Evolutionary conservation across 2,888 invertebrate species (phyloP).

Genomic region (Dorcus hopei): DNA sequence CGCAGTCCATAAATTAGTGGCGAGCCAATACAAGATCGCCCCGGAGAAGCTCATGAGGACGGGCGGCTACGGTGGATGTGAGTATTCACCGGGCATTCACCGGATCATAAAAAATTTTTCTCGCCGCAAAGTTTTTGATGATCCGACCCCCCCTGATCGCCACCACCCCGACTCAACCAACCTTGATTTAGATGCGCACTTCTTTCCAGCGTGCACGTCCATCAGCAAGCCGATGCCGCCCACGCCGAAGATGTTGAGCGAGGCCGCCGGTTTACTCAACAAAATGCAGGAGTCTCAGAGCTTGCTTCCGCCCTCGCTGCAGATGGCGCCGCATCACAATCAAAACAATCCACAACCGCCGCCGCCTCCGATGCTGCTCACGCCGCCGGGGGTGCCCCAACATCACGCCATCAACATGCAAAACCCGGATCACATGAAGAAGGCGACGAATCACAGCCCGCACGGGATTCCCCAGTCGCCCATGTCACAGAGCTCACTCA

Average conservation of each 20-base stretch:
- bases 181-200: constrained; percentile 31
- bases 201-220: constrained; percentile 45
- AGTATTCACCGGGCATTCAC: constrained; percentile 39
- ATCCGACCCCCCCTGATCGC: constrained; percentile 4
- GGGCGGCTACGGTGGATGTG: constrained; percentile 86
- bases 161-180: background rate
- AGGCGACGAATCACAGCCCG: constrained; percentile 53
- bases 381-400: constrained; percentile 74
- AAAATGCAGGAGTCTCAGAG: constrained; percentile 69
- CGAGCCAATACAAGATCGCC: constrained; percentile 96
- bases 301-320: constrained; percentile 55
- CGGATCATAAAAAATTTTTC: constrained; percentile 16
- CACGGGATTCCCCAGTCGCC: constrained; percentile 57
- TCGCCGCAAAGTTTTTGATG: constrained; percentile 14
- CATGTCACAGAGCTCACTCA: constrained; percentile 56
- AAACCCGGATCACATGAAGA: constrained; percentile 59
- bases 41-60: constrained; percentile 97
- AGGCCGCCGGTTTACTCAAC: constrained; percentile 62
- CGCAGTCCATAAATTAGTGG: constrained; percentile 91
- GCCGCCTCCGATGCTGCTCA: constrained; percentile 64
- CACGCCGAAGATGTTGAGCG: constrained; percentile 73
- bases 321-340: constrained; percentile 49
- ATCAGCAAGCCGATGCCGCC: constrained; percentile 73
- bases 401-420: constrained; percentile 68
- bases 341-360: constrained; percentile 51